Base-by-base conservation (phyloP, 2,797 vertebrate species). In the Leptatherina wallacei region DNA sequence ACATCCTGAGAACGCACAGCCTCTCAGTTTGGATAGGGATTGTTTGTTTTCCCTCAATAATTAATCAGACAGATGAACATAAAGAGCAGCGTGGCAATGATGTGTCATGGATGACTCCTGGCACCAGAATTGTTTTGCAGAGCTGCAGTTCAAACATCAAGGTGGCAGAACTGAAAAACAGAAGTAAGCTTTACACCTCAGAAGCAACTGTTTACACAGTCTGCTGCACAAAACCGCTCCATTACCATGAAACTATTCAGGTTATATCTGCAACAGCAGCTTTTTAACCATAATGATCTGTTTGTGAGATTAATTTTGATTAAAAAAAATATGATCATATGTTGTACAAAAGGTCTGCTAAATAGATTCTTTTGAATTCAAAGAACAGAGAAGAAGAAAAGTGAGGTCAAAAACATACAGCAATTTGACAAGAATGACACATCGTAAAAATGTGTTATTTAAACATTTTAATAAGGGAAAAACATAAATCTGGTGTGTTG, bases 11-110 rank as follows among this genome's bases (percentile, higher is more conserved):
- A 77, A 80, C 38, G 56, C 57, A 36, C 68, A 62, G 69, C 69
- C 82, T 58, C 44, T 65, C 61, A 20, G 56, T 73, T 67, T 20
- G 71, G 71, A 77, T 75, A 65, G 73, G 58, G 73, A 73, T 54
- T 77, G 75, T 88, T 87, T 91, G 88, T 85, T 89, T 91, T 87
- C 63, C 74, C 74, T 4, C 76, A 84, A 89, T 88, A 79, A 83
- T 82, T 87, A 83, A 87, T 88, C 78, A 79, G 72, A 61, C 78
- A 59, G 58, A 80, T 73, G 51, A 24, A 89, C 76, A 84, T 76
- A 52, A 84, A 79, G 78, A 71, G 77, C 68, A 72, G 35, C 61
- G 12, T 72, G 79, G 66, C 54, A 73, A 78, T 66, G 67, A 80
- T 74, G 82, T 80, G 75, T 79, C 85, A 82, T 61, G 76, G 78